Evolutionary conservation across 2,888 invertebrate genomes (phyloP), one percentile per base, ranked within the genome.

Genomic region (Galerucella nymphaeae): DNA sequence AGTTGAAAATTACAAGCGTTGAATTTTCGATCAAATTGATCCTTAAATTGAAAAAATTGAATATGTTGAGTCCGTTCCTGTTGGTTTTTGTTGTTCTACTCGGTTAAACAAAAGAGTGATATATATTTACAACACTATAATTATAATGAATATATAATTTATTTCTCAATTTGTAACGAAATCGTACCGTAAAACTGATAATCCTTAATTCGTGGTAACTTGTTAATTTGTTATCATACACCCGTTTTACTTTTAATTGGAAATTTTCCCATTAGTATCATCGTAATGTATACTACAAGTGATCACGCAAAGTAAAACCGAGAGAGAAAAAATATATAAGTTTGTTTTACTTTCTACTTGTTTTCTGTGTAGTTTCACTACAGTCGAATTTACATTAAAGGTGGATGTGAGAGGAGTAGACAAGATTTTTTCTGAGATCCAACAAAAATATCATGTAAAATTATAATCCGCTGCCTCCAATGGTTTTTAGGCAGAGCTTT

Each of bases 121-220:
- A 63, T 64, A 63, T 70, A 63, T 70, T 63, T 70, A 70, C 48
- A 50, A 55, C 70, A 57, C 45, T 67, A 41, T 45, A 62, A 72
- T 72, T 72, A 72, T 55, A 72, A 72, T 67, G 61, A 72, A 72
- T 57, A 67, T 63, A 72, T 30, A 67, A 67, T 72, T 72, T 72
- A 72, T 72, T 72, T 72, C 72, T 72, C 67, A 72, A 72, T 72
- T 67, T 66, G 18, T 57, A 63, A 55, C 23, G 70, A 16, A 70
- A 64, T 70, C 57, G 16, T 63, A 41, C 63, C 62, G 38, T 66
- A 50, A 57, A 42, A 41, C 63, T 42, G 63, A 70, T 70, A 41
- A 70, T 63, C 57, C 57, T 53, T 62, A 50, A 53, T 23, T 41
- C 50, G 16, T 13, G 18, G 62, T 53, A 63, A 63, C 57, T 30